These are phyloP conservation scores for Petaurus breviceps DNA, from an alignment of 2,113 vertebrate genomes.

Conservation along the genomic window DNA sequence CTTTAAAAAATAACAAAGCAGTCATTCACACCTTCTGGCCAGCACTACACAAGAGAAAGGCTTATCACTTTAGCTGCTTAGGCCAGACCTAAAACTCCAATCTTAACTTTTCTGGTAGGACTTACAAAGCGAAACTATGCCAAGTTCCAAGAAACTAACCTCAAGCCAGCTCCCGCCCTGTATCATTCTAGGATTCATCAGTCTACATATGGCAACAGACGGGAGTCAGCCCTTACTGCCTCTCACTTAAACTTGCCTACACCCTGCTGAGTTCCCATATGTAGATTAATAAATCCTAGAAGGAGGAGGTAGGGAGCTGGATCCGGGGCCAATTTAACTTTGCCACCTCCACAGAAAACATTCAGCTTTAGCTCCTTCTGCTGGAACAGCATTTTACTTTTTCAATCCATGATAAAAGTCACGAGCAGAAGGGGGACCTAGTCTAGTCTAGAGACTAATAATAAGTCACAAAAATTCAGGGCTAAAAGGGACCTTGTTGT, in stretches of 20 bases:
- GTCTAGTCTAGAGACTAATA: background rate
- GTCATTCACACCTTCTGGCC: background rate
- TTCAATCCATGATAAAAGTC: conserved; percentile 7
- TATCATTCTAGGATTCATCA: background rate
- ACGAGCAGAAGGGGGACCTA: background rate
- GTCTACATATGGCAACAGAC: background rate
- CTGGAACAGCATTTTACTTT: background rate
- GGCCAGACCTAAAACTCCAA: background rate
- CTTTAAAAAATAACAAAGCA: background rate
- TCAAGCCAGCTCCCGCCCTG: background rate
- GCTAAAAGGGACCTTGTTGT: background rate
- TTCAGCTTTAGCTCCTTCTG: background rate
- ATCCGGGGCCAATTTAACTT: background rate
- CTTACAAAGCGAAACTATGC: background rate
- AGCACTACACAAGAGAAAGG: background rate
- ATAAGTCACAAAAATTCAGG: background rate
- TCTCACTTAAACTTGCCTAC: conserved; percentile 5
- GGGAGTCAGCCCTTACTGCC: background rate
- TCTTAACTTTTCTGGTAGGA: background rate
- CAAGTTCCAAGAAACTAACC: conserved; percentile 3
- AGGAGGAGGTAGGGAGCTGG: background rate
- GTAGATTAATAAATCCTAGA: background rate
- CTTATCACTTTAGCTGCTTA: background rate
- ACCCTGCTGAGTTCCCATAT: conserved; percentile 11
- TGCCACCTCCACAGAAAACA: background rate